phyloP scores from a whole-genome alignment of 1,140 invertebrate species.

The Saccostrea cuccullata region DNA sequence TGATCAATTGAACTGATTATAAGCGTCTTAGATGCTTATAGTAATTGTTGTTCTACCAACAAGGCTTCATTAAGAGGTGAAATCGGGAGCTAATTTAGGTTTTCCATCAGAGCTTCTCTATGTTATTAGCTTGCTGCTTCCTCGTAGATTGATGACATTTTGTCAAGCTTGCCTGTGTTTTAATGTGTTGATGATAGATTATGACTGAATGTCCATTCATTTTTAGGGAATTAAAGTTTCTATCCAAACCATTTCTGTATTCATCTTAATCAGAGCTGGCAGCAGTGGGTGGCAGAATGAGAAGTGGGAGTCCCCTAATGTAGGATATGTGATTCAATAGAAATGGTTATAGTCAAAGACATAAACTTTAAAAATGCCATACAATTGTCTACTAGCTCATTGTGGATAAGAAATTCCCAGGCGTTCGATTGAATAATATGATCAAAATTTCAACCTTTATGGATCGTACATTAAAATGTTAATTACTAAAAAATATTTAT shows the following conservation, averaged over 20 bases:
- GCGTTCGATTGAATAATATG: too few relatives aligned
- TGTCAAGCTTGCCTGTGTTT: slow-evolving; percentile 7
- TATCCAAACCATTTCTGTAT: not conserved
- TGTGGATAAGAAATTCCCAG: too few relatives aligned
- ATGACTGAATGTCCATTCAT: slow-evolving; percentile 4
- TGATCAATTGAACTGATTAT: slow-evolving; percentile 26
- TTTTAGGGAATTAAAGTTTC: slow-evolving; percentile 8
- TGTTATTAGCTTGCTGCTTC: slow-evolving; percentile 12
- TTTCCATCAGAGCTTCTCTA: not conserved
- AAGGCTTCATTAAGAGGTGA: slow-evolving; percentile 31
- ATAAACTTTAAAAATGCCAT: too few relatives aligned
- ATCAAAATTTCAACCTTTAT: too few relatives aligned
- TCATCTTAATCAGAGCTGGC: slow-evolving; percentile 13
- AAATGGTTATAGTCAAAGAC: not conserved
- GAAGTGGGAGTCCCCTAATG: not conserved
- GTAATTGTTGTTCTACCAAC: not conserved
- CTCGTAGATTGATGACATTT: slow-evolving; percentile 14
- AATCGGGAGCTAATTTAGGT: slow-evolving; percentile 14
- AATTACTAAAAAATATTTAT: too few relatives aligned
- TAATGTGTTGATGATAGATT: slow-evolving; percentile 24
- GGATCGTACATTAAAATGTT: too few relatives aligned
- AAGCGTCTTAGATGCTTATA: not conserved
- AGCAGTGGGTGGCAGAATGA: not conserved
- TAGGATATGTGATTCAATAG: not conserved
- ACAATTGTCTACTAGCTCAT: too few relatives aligned